A percentile compares a stretch with the other conserved stretches of the same genome.
These are phyloP conservation scores for Amblyornis subalaris DNA, from an alignment of 2,113 vertebrate species.

Conservation along the genomic window DNA sequence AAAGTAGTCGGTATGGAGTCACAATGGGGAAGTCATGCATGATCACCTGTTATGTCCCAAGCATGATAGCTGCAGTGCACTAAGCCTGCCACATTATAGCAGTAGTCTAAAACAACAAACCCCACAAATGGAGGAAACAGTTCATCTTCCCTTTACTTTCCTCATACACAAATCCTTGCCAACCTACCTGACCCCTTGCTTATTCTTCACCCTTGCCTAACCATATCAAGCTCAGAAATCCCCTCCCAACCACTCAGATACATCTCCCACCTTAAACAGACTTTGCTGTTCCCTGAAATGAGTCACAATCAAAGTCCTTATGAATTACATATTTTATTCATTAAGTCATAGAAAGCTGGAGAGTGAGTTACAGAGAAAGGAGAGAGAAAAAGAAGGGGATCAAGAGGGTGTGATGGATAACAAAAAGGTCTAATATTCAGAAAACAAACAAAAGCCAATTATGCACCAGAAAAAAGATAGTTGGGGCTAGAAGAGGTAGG, in stretches of 20 bases:
- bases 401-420: not conserved
- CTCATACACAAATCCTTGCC: not conserved
- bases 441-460: not conserved
- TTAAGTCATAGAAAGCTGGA: not conserved
- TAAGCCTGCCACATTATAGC: not conserved
- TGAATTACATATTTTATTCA: not conserved
- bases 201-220: not conserved
- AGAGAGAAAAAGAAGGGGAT: not conserved
- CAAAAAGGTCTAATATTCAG: not conserved
- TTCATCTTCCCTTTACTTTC: not conserved
- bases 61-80: not conserved
- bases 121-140: fast-evolving
- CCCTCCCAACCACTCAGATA: not conserved
- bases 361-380: not conserved
- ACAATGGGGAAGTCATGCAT: not conserved
- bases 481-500: not conserved
- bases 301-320: not conserved
- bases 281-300: not conserved
- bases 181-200: not conserved
- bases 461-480: not conserved
- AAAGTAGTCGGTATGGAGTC: not conserved
- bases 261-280: not conserved
- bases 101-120: not conserved
- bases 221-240: not conserved
- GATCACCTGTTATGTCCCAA: not conserved